Base-by-base conservation (phyloP, 2,888 invertebrate species). In the Drosophila koepferae region DNA sequence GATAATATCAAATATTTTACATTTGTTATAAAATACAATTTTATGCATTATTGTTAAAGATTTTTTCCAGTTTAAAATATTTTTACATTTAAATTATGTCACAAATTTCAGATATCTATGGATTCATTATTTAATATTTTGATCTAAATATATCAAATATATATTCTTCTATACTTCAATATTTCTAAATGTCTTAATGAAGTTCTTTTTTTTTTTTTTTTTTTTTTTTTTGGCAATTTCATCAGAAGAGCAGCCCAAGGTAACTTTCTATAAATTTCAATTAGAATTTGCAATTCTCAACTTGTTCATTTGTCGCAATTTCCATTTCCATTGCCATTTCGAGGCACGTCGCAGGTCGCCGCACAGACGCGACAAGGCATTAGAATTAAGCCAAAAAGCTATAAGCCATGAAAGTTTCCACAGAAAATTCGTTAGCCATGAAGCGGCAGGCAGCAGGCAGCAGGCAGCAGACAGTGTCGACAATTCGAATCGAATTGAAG, bases 181-280 rank as follows among this genome's bases (percentile, higher is more conserved):
- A 16, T 48, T 38, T 38, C 38, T 8, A 31, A 31, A 31, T 31
- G 4, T 38, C 14, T 8, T 1, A 3, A 9, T 23, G 16, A 16
- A 16, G 7, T 4, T 4, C 4, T 4, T 23, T 4, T 23, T 14
- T 70, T 23, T 23, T 23, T 14, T 70, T 23, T n/a, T n/a, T n/a
- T n/a, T 2, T 2, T 20, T 2, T 23, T 23, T 23, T 14, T 70
- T 23, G 70, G 18, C 41, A 49, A 69, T 40, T 58, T 65, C 34
- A 12, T 20, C 12, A 3, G 1, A 28, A 44, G 31, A 63, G 5
- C 4, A 36, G 10, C 20, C 16, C n/a, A 44, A 31, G 23, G 34
- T 55, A 74, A 86, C 89, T 86, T 86, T 86, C 89, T 72, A 74
- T 62, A 23, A 23, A 71, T 74, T 49, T 72, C 61, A 74, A 77